Conservation (phyloP, 2,888 invertebrate species). For the Phrixothrix hirtus region DNA sequence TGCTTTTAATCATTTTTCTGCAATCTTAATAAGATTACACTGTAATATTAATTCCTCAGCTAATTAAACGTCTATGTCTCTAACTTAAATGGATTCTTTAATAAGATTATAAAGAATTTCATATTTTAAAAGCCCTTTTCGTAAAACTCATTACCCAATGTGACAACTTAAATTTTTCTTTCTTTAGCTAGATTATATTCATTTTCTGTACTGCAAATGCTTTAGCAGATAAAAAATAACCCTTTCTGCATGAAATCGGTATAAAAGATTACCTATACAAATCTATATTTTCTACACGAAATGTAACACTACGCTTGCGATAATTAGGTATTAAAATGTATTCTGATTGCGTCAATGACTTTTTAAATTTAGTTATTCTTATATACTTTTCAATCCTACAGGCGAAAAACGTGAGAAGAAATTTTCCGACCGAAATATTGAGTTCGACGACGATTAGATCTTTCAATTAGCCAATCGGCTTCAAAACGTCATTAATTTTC, state of each 20-base stretch:
- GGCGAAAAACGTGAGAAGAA: slow-evolving; percentile 9
- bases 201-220: slow-evolving; percentile 22
- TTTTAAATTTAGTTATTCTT: too few species aligned
- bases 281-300: too few species aligned
- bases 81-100: slow-evolving; percentile 46
- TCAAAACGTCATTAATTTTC: slow-evolving; percentile 19
- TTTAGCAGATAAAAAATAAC: slow-evolving; percentile 17
- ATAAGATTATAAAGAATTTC: slow-evolving; percentile 42
- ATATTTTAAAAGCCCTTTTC: slow-evolving; percentile 42
- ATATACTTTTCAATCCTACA: not conserved
- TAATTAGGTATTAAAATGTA: too few species aligned
- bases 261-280: slow-evolving; percentile 1
- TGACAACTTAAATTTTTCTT: slow-evolving; percentile 41
- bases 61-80: slow-evolving; percentile 48
- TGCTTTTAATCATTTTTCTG: slow-evolving; percentile 37
- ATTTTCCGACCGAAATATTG: slow-evolving; percentile 2
- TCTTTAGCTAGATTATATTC: slow-evolving; percentile 26
- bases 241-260: slow-evolving; percentile 9
- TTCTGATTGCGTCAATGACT: too few species aligned
- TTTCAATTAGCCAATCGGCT: slow-evolving; percentile 21
- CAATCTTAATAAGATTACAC: slow-evolving; percentile 42
- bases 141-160: slow-evolving; percentile 41
- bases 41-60: slow-evolving; percentile 45
- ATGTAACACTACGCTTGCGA: too few species aligned
- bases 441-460: slow-evolving; percentile 19